Evolutionary conservation across 35 echinoderm and acorn worm species (phyloP).

Genomic region (Anneissia japonica): DNA sequence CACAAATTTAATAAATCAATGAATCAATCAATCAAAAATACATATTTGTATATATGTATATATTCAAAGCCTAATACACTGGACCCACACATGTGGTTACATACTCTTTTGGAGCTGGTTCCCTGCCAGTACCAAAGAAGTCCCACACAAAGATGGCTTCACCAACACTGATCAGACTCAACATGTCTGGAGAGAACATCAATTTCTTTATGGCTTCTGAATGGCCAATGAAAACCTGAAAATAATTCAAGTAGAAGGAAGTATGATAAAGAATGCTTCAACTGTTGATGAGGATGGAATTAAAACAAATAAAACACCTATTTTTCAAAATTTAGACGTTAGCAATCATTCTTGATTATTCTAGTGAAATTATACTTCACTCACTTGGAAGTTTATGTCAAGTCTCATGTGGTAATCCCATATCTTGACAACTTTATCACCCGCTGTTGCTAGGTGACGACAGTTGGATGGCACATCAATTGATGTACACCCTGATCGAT

Average conservation of each 20-base stretch:
- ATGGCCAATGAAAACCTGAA: constrained; percentile 94
- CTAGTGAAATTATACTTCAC: background rate
- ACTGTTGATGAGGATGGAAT: background rate
- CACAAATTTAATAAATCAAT: too few species aligned
- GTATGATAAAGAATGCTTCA: background rate
- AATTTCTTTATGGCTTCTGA: constrained; percentile 77
- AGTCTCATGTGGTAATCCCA: constrained; percentile 97
- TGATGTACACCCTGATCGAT: constrained; percentile 69
- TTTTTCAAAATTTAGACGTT: background rate
- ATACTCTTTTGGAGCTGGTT: constrained; percentile 25
- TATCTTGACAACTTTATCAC: constrained; percentile 92
- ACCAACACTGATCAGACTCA: constrained; percentile 69
- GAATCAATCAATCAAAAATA: too few species aligned
- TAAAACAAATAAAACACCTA: background rate
- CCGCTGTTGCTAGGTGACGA: constrained; percentile 76
- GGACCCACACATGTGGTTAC: constrained; percentile 1
- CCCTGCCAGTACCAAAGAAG: constrained; percentile 65
- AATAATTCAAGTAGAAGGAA: background rate
- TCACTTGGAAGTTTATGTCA: constrained; percentile 95
- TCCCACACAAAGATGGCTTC: constrained; percentile 96
- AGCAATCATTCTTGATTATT: background rate
- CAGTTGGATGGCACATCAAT: constrained; percentile 74
- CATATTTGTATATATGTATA: background rate
- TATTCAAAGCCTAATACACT: background rate
- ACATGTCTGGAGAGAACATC: constrained; percentile 67